Evolutionary conservation across 1,140 invertebrate species (phyloP), one percentile per base, ranked within the genome.

Genomic region (Babylonia areolata): DNA sequence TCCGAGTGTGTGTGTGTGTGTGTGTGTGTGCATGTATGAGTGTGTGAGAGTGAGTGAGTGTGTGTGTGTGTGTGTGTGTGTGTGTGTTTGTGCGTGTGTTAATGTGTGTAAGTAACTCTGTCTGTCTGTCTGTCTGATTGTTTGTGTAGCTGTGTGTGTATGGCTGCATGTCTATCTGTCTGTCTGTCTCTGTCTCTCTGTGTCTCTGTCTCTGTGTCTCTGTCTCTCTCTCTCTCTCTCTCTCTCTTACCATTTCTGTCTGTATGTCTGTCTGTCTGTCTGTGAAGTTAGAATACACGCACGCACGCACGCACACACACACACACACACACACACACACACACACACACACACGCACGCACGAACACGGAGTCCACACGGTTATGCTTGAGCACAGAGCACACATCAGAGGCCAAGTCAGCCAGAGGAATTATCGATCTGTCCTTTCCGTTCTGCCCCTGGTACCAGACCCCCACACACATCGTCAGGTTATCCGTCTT

Each of bases 131-230:
- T 77, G 73, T 37, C 17, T 77, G 73, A 9, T 17, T 77, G 73
- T 37, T 17, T 77, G 73, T 37, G 81, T 83, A 15, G 33, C 51
- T 83, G 51, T 69, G 54, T 83, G 81, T 83, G 46, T 39, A 42
- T 79, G 73, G 1, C 31, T 71, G 81, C 73, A 71, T 77, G 17
- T 85, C 71, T 77, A 12, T 46, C 71, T 75, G 35, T 3, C 69
- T 73, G 69, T 46, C 35, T 77, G 23, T 73, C 0, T 85, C 69
- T 75, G 83, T 85, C 37, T 77, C 71, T 85, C 12, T 85, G 84
- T 35, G 40, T 75, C 28, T 85, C 71, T 77, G n/a, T 77, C 58
- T 28, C 15, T 58, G 82, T 71, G 82, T 73, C n/a, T 84, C 35
- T 69, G 54, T 73, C 31, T 84, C 35, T 35, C 58, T 58, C 31